These are phyloP conservation scores for Euthynnus affinis DNA, from an alignment of 2,797 vertebrate species.

Conservation along the genomic window DNA sequence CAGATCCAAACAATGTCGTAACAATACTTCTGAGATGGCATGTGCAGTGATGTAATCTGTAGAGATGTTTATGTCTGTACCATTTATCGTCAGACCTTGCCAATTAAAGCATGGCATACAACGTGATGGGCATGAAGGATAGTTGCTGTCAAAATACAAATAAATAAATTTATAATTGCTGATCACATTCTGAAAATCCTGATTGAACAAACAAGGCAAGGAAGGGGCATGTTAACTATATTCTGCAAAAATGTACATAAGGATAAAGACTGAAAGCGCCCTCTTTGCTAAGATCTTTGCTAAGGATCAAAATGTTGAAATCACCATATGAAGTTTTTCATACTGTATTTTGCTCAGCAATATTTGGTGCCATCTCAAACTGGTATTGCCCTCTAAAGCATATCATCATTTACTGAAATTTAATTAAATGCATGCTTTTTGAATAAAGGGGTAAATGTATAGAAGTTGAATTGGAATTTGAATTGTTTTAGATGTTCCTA, in stretches of 20 bases:
- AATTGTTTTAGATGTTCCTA: neutral
- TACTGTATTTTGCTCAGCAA: neutral
- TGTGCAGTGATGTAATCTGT: slow-evolving; percentile 14
- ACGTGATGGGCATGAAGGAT: slow-evolving; percentile 5
- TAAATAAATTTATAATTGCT: neutral
- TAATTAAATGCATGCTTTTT: too few species aligned
- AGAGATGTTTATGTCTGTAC: slow-evolving; percentile 13
- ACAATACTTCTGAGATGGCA: slow-evolving; percentile 44
- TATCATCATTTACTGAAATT: neutral
- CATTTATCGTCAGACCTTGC: slow-evolving; percentile 10
- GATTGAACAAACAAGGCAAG: slow-evolving; percentile 17
- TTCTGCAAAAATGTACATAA: neutral
- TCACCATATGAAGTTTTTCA: slow-evolving; percentile 36
- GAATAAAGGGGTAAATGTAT: too few species aligned
- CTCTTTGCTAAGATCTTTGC: neutral
- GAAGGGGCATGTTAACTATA: neutral
- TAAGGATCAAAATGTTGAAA: slow-evolving; percentile 48
- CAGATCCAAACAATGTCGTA: slow-evolving; percentile 53
- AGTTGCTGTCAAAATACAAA: neutral
- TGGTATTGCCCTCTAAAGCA: neutral
- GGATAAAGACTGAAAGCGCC: neutral
- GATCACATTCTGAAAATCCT: slow-evolving; percentile 16
- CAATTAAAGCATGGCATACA: slow-evolving; percentile 24
- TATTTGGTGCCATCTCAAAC: too few species aligned
- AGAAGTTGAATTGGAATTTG: neutral